Evolutionary conservation across 2,888 invertebrate species (phyloP).

Genomic region (Mesorhabditis spiculigera): DNA sequence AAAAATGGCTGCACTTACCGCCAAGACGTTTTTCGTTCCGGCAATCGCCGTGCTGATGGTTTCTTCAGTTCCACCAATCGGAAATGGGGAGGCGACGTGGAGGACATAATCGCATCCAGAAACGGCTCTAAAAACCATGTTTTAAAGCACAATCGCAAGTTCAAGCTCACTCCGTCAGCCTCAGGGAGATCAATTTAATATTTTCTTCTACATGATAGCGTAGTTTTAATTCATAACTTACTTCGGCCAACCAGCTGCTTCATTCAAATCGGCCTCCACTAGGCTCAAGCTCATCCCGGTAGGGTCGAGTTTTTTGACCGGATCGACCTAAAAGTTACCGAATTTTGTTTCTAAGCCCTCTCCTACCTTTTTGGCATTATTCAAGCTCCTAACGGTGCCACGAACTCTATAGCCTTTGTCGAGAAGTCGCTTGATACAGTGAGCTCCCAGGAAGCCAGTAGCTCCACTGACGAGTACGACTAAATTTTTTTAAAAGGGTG

Average conservation of each 20-base stretch:
- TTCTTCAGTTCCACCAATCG: not conserved
- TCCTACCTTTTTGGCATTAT: not conserved
- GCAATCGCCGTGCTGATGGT: conserved; percentile 5
- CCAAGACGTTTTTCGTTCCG: not conserved
- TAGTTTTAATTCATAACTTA: no score
- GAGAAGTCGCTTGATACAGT: not conserved
- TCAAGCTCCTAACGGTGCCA: not conserved
- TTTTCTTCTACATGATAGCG: not conserved
- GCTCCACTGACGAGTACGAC: not conserved
- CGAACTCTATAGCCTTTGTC: not conserved
- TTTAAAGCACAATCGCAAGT: no score
- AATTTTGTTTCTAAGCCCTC: not conserved
- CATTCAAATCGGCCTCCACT: not conserved
- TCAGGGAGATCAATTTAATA: not conserved
- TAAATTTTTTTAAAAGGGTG: not conserved
- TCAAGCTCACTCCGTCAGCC: no score
- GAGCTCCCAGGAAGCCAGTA: not conserved
- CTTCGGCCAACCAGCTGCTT: not conserved
- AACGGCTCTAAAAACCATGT: not conserved
- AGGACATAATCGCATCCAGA: not conserved
- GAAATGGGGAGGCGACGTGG: not conserved
- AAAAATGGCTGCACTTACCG: no score
- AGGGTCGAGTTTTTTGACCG: not conserved
- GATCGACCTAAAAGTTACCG: not conserved
- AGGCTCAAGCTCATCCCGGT: not conserved